Evolutionary conservation across 2,797 vertebrate species (phyloP), one percentile per base, ranked within the genome.

Genomic region (Myotis vivesi): DNA sequence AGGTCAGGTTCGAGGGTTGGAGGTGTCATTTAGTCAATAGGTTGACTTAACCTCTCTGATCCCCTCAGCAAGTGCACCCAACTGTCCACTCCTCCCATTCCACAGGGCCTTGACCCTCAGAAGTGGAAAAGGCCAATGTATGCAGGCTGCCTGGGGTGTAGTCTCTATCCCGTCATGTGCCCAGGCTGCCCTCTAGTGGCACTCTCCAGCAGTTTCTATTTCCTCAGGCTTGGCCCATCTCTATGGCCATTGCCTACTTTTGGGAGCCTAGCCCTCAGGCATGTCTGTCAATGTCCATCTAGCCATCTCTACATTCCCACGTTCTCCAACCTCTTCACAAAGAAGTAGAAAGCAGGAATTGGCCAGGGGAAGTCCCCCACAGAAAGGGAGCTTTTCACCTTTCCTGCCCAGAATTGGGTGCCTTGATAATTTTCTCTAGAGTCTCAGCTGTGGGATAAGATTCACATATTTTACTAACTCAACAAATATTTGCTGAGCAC

Each of bases 101-200:
- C 22, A 75, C 46, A 23, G 51, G 11, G 51, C 38, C 15, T 28
- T 55, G 66, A 33, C 15, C n/a, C 36, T 72, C 46, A 36, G 51
- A 82, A 92, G 28, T 53, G 44, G 33, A 79, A 93, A 93, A 62
- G 38, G 30, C 55, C 36, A 93, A 94, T 62, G 25, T 84, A 46
- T 30, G 30, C 6, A 1, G n/a, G 69, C 44, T 62, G 59, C 17
- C 22, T 8, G 46, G 25, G 53, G 57, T 41, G 36, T 0, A 0
- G 1, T 19, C 17, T 73, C 80, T 71, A 2, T 87, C 46, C 55
- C 51, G 82, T 66, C 25, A 33, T 66, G 96, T 96, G 51, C 94
- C 64, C 55, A 84, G 92, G 55, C 88, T 87, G 97, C 97, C 97
- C 97, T 96, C 97, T 97, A 92, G 95, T 96, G 97, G 94, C 66